These are phyloP conservation scores for Halcyon senegalensis DNA, from an alignment of 2,113 vertebrate species.

Conservation along the genomic window DNA sequence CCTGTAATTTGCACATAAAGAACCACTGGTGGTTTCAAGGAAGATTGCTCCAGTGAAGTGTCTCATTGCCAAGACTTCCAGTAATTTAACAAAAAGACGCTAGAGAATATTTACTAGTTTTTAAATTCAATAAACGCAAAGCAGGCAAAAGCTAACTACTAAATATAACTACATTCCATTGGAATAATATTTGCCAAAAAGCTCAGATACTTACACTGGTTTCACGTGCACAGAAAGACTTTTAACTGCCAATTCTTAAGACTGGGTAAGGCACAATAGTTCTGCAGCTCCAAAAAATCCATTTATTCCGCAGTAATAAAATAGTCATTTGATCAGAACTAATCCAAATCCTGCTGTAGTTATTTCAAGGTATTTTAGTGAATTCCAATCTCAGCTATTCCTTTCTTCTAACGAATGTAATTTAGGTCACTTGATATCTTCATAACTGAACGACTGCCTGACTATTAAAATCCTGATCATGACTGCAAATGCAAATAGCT, in stretches of 20 bases:
- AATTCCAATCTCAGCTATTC: slow-evolving; percentile 39
- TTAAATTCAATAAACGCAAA: slow-evolving; percentile 24
- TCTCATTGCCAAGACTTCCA: not conserved
- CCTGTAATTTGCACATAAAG: not conserved
- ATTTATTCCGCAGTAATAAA: slow-evolving; percentile 9
- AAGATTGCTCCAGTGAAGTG: not conserved
- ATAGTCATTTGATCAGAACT: slow-evolving; percentile 24
- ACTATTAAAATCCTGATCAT: slow-evolving; percentile 18
- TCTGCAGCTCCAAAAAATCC: slow-evolving; percentile 38
- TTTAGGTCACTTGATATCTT: slow-evolving; percentile 58
- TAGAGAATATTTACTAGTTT: not conserved
- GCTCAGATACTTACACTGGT: not conserved
- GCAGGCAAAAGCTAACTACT: not conserved
- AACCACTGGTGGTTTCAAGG: not conserved
- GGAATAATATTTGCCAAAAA: slow-evolving; percentile 3
- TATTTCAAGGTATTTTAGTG: slow-evolving; percentile 47
- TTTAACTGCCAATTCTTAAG: slow-evolving; percentile 10
- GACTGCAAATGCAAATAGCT: slow-evolving; percentile 15
- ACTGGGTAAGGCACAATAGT: not conserved
- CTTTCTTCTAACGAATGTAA: slow-evolving; percentile 12
- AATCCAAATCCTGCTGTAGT: slow-evolving; percentile 53
- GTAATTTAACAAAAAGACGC: not conserved
- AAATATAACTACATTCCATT: not conserved
- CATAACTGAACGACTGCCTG: slow-evolving; percentile 12
- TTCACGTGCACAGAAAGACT: not conserved